Conservation (phyloP, 2,113 vertebrate genomes). For the Circaetus gallicus region DNA sequence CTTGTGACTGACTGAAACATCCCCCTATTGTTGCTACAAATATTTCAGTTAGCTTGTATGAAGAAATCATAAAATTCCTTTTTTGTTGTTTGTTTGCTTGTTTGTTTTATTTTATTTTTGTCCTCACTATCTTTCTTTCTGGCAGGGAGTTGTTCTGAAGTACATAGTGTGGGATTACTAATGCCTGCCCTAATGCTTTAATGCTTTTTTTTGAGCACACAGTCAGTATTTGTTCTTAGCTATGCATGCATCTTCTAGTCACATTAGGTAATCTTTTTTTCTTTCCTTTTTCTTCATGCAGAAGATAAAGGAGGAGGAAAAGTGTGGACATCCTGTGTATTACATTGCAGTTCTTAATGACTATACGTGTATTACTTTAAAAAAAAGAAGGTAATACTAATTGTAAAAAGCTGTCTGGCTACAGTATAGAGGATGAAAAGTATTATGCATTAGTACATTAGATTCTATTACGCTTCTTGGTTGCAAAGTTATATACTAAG, state of each 20-base stretch:
- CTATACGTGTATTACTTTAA: neutral
- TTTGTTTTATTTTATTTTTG: neutral
- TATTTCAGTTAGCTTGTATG: neutral
- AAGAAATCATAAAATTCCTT: neutral
- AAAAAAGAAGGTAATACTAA: neutral
- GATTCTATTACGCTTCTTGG: neutral
- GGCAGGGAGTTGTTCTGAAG: neutral
- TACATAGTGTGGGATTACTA: neutral
- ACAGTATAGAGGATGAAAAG: neutral
- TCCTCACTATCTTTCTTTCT: neutral
- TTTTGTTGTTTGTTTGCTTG: neutral
- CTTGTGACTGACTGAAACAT: slow-evolving; percentile 71
- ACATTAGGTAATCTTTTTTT: neutral
- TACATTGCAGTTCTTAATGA: neutral
- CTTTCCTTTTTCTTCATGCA: neutral
- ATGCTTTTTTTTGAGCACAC: neutral
- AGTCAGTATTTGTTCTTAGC: neutral
- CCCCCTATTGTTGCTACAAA: neutral
- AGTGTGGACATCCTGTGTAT: neutral
- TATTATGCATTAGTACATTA: neutral
- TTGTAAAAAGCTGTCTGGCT: slow-evolving; percentile 5
- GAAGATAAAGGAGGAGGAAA: neutral
- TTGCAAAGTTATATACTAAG: neutral
- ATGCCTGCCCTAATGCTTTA: neutral
- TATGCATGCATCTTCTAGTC: slow-evolving; percentile 2